Conservation (phyloP, 1,140 invertebrate genomes). For the Drosophila setifemur region DNA sequence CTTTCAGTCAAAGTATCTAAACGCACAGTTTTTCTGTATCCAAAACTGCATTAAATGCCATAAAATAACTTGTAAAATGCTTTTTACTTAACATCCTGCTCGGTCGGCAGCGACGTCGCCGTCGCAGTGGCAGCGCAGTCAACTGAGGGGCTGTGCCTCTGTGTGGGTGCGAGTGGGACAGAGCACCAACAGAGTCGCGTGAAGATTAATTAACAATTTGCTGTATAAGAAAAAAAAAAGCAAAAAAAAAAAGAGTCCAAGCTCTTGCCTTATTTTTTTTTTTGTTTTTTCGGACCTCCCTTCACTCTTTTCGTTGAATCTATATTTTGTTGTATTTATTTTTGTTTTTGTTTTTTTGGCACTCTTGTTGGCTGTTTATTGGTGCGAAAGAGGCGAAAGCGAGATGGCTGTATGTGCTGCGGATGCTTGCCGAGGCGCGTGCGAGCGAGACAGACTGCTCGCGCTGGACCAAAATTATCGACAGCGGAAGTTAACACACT, state of each 20-base stretch:
- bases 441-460: constrained; percentile 2
- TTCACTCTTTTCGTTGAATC: neutral
- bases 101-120: constrained; percentile 1
- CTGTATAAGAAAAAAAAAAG: too few relatives aligned
- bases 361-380: constrained; percentile 67
- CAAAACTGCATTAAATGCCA: constrained; percentile 82
- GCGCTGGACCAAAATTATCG: constrained; percentile 75
- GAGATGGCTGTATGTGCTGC: constrained; percentile 35
- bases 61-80: constrained; percentile 82
- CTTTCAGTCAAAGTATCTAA: constrained; percentile 78
- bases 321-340: constrained; percentile 12
- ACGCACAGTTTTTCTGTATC: constrained; percentile 79
- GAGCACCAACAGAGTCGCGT: constrained; percentile 20
- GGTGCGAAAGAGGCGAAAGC: constrained; percentile 70
- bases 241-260: constrained; percentile 43
- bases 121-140: constrained; percentile 3
- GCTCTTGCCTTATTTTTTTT: neutral
- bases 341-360: constrained; percentile 49
- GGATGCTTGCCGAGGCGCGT: constrained; percentile 4
- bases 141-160: neutral
- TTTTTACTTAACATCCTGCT: constrained; percentile 81
- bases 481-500: constrained; percentile 81
- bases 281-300: neutral
- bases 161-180: neutral
- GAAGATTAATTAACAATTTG: constrained; percentile 81